Evolutionary conservation across 2,113 vertebrate species (phyloP).

Genomic region (Aptenodytes patagonicus): DNA sequence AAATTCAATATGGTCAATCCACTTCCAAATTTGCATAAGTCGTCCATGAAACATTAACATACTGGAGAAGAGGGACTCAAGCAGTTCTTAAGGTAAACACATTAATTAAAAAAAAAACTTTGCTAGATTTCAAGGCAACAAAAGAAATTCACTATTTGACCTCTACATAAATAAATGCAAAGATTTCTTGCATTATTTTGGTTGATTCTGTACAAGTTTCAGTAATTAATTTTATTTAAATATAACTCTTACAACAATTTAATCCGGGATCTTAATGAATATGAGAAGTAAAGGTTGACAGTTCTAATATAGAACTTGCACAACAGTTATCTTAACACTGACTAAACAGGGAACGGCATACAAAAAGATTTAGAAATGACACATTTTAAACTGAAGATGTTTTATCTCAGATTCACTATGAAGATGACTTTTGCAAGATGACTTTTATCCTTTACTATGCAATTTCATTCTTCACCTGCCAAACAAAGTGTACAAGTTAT

Average conservation of each 20-base stretch:
- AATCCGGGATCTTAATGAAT: slow-evolving; percentile 15
- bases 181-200: slow-evolving; percentile 38
- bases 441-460: background rate
- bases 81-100: background rate
- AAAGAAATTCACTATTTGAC: background rate
- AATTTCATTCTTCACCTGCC: slow-evolving; percentile 16
- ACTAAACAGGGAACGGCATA: slow-evolving; percentile 2
- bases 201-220: slow-evolving; percentile 40
- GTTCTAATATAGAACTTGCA: slow-evolving; percentile 67
- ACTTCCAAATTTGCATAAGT: background rate
- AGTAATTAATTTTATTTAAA: slow-evolving; percentile 56
- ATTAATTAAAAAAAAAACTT: background rate
- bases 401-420: slow-evolving; percentile 6
- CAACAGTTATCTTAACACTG: slow-evolving; percentile 9
- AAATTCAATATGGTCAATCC: background rate
- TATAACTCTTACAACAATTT: slow-evolving; percentile 18
- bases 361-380: slow-evolving; percentile 37
- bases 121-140: background rate
- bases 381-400: background rate
- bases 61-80: background rate
- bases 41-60: background rate
- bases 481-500: slow-evolving; percentile 39
- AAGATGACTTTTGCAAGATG: slow-evolving; percentile 13
- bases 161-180: slow-evolving; percentile 44
- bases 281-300: background rate